Evolutionary conservation across 2,888 invertebrate species (phyloP), one percentile per base, ranked within the genome.

Genomic region (Metallyticus violacea): DNA sequence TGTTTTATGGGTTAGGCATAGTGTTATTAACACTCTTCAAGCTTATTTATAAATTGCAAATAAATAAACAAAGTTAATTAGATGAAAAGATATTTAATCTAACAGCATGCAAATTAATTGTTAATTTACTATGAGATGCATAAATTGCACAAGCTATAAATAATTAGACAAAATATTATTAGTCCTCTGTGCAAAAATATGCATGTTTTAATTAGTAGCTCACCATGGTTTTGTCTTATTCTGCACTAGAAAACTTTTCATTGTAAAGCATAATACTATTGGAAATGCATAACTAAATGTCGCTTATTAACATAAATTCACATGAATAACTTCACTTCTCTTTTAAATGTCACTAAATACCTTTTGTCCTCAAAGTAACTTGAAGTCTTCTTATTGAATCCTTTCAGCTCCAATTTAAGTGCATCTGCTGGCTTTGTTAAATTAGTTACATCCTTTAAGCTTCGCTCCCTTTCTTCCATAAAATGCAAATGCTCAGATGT

Each of bases 361-460:
- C 96, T 96, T 93, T 94, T 94, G 90, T 95, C 94, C 89, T 93
- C 91, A 90, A 93, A 93, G 91, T 94, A 93, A 89, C 91, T 92
- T 85, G 94, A 93, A 88, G 93, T 94, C 89, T 94, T 93, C 90
- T 93, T 92, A 89, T 95, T 94, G 90, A 95, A 95, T 89, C 93
- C 93, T 89, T 93, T 94, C 88, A 96, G 91, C 76, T 96, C 95
- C 87, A 92, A 91, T 89, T 94, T 95, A 79, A 96, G 91, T 86
- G 93, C 93, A 88, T 93, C 92, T 88, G 95, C 91, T n/a, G 94
- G 95, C 88, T 93, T 92, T 80, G 93, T 90, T 88, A 95, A 93
- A 85, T 93, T 93, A 25, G 94, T 93, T 85, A 91, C 90, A 88
- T 95, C 94, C 2, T 85, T 87, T 26, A 86, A 7, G 62, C 79